Evolutionary conservation across 2,113 vertebrate genomes (phyloP).

Genomic region (Pseudorhombus dupliciocellatus): DNA sequence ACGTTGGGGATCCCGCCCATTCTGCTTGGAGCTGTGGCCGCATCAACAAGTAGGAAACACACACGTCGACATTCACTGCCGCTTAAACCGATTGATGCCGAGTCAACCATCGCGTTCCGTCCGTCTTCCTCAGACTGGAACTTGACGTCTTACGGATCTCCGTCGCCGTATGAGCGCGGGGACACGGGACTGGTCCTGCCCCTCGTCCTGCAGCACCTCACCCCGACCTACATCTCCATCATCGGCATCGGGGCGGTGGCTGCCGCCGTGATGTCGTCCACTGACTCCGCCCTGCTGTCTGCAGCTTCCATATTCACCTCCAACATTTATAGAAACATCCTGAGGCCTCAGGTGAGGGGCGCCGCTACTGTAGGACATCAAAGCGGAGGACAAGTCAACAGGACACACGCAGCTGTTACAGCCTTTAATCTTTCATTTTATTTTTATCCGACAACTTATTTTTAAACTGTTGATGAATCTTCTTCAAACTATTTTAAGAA

Average conservation of each 20-base stretch:
- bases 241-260: constrained; percentile 66
- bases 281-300: constrained; percentile 75
- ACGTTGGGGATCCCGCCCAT: constrained; percentile 81
- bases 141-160: constrained; percentile 56
- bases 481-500: too few species aligned
- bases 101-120: neutral
- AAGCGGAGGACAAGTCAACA: too few species aligned
- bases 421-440: too few species aligned
- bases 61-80: neutral
- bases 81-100: neutral
- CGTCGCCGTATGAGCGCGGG: constrained; percentile 47
- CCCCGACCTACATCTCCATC: constrained; percentile 60
- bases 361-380: neutral
- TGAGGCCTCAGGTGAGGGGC: constrained; percentile 51
- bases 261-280: constrained; percentile 74
- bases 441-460: neutral
- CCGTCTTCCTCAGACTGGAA: constrained; percentile 65
- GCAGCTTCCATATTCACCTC: constrained; percentile 72
- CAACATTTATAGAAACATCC: constrained; percentile 66
- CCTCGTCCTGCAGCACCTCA: constrained; percentile 61
- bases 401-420: neutral
- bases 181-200: constrained; percentile 59
- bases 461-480: too few species aligned
- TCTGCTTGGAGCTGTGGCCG: constrained; percentile 81
- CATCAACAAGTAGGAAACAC: constrained; percentile 78